Conservation (phyloP, 2,113 vertebrate genomes). For the Crotophaga sulcirostris region DNA sequence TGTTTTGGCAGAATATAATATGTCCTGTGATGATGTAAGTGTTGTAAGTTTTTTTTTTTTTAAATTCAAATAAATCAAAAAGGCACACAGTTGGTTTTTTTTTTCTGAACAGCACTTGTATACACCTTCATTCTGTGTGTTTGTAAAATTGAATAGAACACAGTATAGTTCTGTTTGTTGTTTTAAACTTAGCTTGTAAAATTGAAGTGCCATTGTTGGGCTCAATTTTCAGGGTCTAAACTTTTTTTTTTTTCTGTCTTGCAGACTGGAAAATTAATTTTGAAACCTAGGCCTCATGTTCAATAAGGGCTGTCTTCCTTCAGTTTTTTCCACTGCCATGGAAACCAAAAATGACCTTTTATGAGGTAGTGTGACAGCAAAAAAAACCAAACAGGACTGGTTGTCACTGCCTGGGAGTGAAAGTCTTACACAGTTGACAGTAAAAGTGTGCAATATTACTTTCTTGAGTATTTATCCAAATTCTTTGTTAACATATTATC, state of each 20-base stretch:
- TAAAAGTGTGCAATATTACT: conserved; percentile 73
- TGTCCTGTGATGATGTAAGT: conserved; percentile 99
- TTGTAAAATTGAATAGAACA: neutral
- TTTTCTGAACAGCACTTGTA: neutral
- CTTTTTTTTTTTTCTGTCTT: neutral
- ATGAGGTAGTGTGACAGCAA: conserved; percentile 57
- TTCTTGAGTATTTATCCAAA: conserved; percentile 52
- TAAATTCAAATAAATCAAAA: neutral
- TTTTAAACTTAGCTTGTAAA: neutral
- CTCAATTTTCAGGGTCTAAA: neutral
- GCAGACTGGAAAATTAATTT: conserved; percentile 97
- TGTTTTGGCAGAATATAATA: conserved; percentile 97
- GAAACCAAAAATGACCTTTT: conserved; percentile 68
- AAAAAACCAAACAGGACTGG: conserved; percentile 55
- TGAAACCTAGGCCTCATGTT: conserved; percentile 95
- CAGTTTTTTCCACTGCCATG: conserved; percentile 46
- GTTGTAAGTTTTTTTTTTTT: neutral
- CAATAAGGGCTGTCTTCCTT: conserved; percentile 79
- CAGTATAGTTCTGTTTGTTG: neutral
- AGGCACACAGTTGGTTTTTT: neutral
- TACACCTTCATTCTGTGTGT: neutral
- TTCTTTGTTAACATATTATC: conserved; percentile 24
- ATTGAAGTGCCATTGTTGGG: neutral
- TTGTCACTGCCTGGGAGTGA: conserved; percentile 50
- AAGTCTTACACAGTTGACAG: conserved; percentile 53